Conservation (phyloP, 2,797 vertebrate genomes). For the Parauchenoglanis ngamensis region DNA sequence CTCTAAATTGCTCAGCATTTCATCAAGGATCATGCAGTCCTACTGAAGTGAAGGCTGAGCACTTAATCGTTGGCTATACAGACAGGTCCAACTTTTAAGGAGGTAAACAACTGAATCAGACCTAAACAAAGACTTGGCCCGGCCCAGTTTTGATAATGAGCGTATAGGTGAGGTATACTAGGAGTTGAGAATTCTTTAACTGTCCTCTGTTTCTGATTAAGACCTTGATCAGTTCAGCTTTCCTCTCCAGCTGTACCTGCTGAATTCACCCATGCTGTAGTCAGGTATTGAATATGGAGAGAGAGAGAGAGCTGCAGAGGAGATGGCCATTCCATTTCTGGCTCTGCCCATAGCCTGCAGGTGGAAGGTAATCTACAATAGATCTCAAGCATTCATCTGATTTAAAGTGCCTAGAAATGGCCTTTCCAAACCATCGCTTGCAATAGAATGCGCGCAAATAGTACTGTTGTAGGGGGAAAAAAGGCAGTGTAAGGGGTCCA, state of each 20-base stretch:
- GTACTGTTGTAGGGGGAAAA: not conserved
- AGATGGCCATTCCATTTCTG: conserved; percentile 76
- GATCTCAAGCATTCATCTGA: not conserved
- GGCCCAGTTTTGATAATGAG: not conserved
- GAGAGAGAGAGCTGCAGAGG: conserved; percentile 70
- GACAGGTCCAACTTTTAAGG: not conserved
- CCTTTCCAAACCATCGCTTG: not conserved
- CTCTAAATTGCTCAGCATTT: not conserved
- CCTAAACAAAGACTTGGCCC: not conserved
- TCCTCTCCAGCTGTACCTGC: conserved; percentile 75
- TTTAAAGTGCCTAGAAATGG: not conserved
- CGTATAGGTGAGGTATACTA: not conserved
- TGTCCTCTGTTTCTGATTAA: not conserved
- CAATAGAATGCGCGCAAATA: not conserved
- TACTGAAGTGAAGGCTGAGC: not conserved
- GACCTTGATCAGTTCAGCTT: not conserved
- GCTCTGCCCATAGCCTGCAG: conserved; percentile 60
- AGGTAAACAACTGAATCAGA: not conserved
- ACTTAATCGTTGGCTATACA: not conserved
- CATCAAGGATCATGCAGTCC: not conserved
- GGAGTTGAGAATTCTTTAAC: not conserved
- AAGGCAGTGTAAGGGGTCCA: not conserved
- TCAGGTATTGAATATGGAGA: conserved; percentile 68
- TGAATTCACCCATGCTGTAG: conserved; percentile 69
- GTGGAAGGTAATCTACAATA: conserved; percentile 65